These are phyloP conservation scores for Danionella cerebrum DNA, from an alignment of 2,113 vertebrate genomes.

Conservation along the genomic window DNA sequence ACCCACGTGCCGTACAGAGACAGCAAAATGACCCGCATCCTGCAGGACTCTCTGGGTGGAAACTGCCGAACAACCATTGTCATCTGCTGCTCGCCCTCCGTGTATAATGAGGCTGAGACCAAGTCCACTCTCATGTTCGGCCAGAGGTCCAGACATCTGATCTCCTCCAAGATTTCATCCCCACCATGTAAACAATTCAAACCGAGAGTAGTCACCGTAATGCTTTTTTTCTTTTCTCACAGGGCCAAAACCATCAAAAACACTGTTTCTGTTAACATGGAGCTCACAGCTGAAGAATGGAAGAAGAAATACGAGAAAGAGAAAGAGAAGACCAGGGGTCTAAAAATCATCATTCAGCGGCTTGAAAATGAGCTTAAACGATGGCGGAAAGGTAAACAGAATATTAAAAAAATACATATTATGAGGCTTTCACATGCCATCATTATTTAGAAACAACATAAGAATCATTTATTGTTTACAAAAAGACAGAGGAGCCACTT, in stretches of 20 bases:
- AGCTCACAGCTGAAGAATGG: slow-evolving; percentile 92
- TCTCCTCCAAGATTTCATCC: too few relatives aligned
- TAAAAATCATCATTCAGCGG: slow-evolving; percentile 80
- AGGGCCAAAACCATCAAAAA: slow-evolving; percentile 98
- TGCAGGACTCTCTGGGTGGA: slow-evolving; percentile 93
- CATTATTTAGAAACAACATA: too few relatives aligned
- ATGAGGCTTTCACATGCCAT: too few relatives aligned
- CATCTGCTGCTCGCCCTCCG: slow-evolving; percentile 92
- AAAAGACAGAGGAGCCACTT: background rate
- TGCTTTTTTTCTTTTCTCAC: background rate
- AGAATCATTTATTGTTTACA: too few relatives aligned
- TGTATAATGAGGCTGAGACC: slow-evolving; percentile 92
- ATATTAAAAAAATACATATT: background rate
- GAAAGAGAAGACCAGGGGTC: slow-evolving; percentile 82
- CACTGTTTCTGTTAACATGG: slow-evolving; percentile 89
- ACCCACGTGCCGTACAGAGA: slow-evolving; percentile 91
- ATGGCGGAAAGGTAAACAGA: slow-evolving; percentile 79
- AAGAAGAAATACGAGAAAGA: slow-evolving; percentile 96
- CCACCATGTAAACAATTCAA: too few relatives aligned
- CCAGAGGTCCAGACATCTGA: slow-evolving; percentile 70
- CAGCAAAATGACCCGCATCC: slow-evolving; percentile 98
- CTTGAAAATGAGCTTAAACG: slow-evolving; percentile 86
- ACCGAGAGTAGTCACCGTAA: too few relatives aligned
- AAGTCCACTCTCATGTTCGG: slow-evolving; percentile 96
- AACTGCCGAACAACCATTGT: slow-evolving; percentile 96